A percentile compares a stretch with the other conserved stretches of the same genome.
These are phyloP conservation scores for Agriotes lineatus DNA, from an alignment of 2,888 invertebrate genomes.

Conservation along the genomic window DNA sequence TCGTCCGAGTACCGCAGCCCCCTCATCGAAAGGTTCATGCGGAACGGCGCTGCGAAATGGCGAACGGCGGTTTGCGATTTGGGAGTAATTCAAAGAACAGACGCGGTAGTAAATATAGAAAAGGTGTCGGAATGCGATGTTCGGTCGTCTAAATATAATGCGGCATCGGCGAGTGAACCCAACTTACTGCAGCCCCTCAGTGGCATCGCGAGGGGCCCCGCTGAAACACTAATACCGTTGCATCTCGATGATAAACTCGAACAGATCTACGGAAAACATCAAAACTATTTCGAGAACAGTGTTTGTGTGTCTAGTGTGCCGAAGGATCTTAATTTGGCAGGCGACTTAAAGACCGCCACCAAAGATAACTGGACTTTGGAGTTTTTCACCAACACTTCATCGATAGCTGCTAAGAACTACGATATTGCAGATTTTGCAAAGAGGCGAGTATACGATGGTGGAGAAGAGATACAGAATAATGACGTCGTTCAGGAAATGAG, in stretches of 20 bases:
- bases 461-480: neutral
- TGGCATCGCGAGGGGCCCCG: conserved; percentile 42
- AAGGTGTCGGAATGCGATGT: conserved; percentile 53
- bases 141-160: conserved; percentile 60
- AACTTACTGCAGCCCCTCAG: conserved; percentile 56
- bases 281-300: conserved; percentile 59
- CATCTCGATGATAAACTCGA: conserved; percentile 37
- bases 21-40: conserved; percentile 58
- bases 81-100: conserved; percentile 43
- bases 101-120: conserved; percentile 59
- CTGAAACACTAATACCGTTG: conserved; percentile 41
- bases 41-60: conserved; percentile 50
- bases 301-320: conserved; percentile 72
- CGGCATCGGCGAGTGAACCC: conserved; percentile 63
- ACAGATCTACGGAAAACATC: conserved; percentile 39
- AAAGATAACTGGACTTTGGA: conserved; percentile 48
- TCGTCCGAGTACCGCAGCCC: conserved; percentile 50
- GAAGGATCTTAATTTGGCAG: conserved; percentile 75
- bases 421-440: conserved; percentile 61
- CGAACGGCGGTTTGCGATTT: conserved; percentile 39
- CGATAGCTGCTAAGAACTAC: conserved; percentile 65
- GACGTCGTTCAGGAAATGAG: conserved; percentile 16
- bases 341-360: conserved; percentile 53
- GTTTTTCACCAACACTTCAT: conserved; percentile 48
- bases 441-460: neutral